Base-by-base conservation (phyloP, 1,140 invertebrate species). In the Macrosteles quadrilineatus region DNA sequence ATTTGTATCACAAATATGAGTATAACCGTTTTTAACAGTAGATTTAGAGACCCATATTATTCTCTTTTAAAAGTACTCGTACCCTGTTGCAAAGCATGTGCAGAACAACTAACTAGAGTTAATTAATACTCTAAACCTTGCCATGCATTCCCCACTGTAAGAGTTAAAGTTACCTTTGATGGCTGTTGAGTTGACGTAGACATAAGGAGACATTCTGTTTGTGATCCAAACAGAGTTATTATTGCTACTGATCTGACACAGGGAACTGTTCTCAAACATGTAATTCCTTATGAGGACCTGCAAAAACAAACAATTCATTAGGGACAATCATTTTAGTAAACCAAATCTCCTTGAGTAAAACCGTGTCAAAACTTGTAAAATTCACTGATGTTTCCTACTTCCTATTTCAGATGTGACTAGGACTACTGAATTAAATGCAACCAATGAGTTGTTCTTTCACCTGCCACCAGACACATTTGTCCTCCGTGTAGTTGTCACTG, bases 381-480 rank as follows among this genome's bases (percentile, higher is more conserved):
- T 21, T 21, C 11, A 14, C 23, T 25, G 53, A 57, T 11, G 53
- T 57, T 43, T 11, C n/a, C 9, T 43, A 43, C 9, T 43, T 43
- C 9, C n/a, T n/a, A n/a, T 11, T 43, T 11, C n/a, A n/a, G 40
- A n/a, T 57, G 11, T 25, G 9, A 57, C 11, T n/a, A n/a, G n/a
- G n/a, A n/a, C 43, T 45, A 53, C 12, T 30, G n/a, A 27, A 21
- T 21, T 43, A 43, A 43, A 30, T 29, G 67, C 36, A 40, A 19
- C 30, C 27, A 11, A n/a, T n/a, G 32, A 36, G 32, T 14, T 14
- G 32, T 6, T 36, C 14, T 64, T 53, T 68, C 73, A 84, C 83
- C 79, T 83, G 81, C 82, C 82, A 85, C 81, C 82, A 83, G 30
- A 76, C 71, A 12, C 76, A 74, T 69, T 77, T 74, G 4, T 67